Conservation (phyloP, 2,113 vertebrate genomes). For the Phylloscopus trochiloides region DNA sequence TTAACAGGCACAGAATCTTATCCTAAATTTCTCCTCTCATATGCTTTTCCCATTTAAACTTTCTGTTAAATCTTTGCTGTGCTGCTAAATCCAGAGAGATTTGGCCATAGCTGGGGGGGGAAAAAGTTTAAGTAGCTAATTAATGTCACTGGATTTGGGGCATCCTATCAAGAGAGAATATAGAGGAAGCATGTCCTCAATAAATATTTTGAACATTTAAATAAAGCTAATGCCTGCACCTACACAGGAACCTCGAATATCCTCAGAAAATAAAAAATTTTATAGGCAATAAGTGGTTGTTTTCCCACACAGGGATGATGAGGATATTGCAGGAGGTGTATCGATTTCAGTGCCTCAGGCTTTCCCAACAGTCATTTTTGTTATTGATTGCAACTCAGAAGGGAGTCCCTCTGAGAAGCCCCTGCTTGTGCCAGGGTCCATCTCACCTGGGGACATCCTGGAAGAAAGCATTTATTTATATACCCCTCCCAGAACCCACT, state of each 20-base stretch:
- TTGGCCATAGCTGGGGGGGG: background rate
- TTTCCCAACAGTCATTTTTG: background rate
- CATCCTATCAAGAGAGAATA: constrained; percentile 12
- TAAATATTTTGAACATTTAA: constrained; percentile 53
- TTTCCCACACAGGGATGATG: background rate
- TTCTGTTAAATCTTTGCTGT: constrained; percentile 57
- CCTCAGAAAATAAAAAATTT: background rate
- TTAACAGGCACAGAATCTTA: constrained; percentile 51
- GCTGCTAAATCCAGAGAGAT: constrained; percentile 54
- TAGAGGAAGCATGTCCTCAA: constrained; percentile 39
- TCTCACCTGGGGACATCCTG: background rate
- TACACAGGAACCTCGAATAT: background rate
- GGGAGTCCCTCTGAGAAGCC: background rate
- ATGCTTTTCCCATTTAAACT: constrained; percentile 54
- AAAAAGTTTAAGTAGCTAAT: constrained; percentile 61
- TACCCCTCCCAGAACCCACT: background rate
- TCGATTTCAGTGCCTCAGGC: background rate
- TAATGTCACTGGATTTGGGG: constrained; percentile 45
- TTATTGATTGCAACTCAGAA: background rate
- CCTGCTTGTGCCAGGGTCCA: background rate
- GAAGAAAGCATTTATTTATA: background rate
- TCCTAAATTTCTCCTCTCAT: constrained; percentile 30
- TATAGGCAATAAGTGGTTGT: background rate
- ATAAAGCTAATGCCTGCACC: background rate
- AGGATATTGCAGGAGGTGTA: background rate